A percentile compares a stretch with the other conserved stretches of the same genome.
Conservation (phyloP, 1,140 invertebrate genomes). For the Drosophila sp. region DNA sequence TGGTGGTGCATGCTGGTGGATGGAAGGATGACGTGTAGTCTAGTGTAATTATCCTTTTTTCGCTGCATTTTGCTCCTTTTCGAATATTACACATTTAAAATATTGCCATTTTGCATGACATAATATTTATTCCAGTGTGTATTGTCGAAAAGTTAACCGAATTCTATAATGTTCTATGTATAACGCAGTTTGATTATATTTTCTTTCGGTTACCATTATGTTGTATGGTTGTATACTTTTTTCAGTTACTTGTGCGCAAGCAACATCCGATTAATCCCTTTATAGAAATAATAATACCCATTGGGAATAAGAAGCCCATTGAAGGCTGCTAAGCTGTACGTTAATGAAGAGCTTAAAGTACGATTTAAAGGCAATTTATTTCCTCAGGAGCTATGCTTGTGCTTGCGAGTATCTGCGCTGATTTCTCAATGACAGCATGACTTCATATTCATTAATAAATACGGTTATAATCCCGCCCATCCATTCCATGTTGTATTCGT, state of each 20-base stretch:
- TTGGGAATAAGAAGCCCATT: slow-evolving; percentile 54
- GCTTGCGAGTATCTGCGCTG: not conserved
- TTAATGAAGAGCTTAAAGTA: slow-evolving; percentile 26
- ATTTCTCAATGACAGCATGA: not conserved
- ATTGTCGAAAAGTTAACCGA: no score
- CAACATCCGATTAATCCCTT: slow-evolving; percentile 53
- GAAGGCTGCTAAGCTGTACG: slow-evolving; percentile 51
- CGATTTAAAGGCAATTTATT: not conserved
- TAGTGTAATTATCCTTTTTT: no score
- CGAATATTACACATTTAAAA: no score
- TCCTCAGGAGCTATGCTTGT: not conserved
- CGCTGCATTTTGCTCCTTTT: no score
- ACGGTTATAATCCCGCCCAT: not conserved
- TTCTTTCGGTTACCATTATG: not conserved
- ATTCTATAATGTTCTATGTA: no score
- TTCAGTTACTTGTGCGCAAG: not conserved
- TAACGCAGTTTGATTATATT: no score
- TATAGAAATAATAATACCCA: slow-evolving; percentile 54
- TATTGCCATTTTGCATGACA: no score
- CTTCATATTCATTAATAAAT: not conserved
- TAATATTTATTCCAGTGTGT: no score
- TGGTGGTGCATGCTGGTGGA: no score
- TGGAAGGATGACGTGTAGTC: no score
- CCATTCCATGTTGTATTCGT: no score
- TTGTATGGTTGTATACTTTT: not conserved